phyloP scores from a whole-genome alignment of 2,113 vertebrate genomes.

The Nesoenas mayeri region DNA sequence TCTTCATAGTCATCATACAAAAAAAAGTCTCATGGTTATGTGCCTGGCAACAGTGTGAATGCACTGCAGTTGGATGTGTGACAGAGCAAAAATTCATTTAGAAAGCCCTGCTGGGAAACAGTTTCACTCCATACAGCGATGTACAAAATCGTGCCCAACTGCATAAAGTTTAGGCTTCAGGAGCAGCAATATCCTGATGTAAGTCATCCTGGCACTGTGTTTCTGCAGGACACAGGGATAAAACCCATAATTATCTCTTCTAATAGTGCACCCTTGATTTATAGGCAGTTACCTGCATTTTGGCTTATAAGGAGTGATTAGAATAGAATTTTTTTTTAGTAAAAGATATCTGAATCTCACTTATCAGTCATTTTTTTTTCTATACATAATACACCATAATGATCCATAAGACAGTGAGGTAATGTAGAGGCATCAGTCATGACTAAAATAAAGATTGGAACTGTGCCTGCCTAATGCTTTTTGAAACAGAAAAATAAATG shows the following conservation, averaged over 20 bases:
- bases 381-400: not conserved
- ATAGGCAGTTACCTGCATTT: not conserved
- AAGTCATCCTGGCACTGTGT: not conserved
- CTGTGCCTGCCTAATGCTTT: not conserved
- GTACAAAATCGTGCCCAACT: not conserved
- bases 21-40: not conserved
- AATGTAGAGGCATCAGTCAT: not conserved
- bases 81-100: not conserved
- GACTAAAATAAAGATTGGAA: not conserved
- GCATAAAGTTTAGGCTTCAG: not conserved
- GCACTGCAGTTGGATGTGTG: not conserved
- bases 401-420: not conserved
- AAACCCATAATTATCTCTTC: not conserved
- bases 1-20: not conserved
- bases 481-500: not conserved
- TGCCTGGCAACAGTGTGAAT: not conserved
- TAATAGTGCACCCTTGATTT: not conserved
- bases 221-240: not conserved
- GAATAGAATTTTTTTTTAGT: not conserved
- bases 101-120: not conserved
- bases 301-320: not conserved
- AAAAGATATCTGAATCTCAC: not conserved
- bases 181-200: not conserved
- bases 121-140: not conserved
- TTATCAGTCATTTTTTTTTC: not conserved